Base-by-base conservation (phyloP, 1,140 invertebrate genomes). In the Gonatopus flavifemur region DNA sequence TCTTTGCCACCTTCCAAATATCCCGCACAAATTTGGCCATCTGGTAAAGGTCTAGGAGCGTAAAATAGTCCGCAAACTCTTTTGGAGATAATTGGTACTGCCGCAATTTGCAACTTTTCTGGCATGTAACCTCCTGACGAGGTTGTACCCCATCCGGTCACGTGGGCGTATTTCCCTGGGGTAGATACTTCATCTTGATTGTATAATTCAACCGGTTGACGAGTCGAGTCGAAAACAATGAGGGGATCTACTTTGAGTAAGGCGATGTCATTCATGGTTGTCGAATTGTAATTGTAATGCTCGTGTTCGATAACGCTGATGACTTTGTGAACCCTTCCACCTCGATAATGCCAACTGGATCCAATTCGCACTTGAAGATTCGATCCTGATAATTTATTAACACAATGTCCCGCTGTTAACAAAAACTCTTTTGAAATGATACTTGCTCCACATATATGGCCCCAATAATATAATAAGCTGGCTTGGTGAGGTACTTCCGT, bases 1-100 rank as follows among this genome's bases (percentile, higher is more conserved):
- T 88, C 87, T 59, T 82, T 85, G 21, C 84, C 84, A 7, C 86
- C 87, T 25, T 82, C 69, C 0, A 67, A 61, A 52, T 80, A 80
- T 3, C 86, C 87, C 25, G 88, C 88, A 68, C 89, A 91, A 20
- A 90, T 69, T 82, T 89, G 88, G 8, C 82, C 82, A 8, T 81
- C 67, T 1, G 84, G 83, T n/a, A 91, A 28, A 55, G 63, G 2
- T 2, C 9, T n/a, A n/a, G n/a, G n/a, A 7, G 10, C 8, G 40
- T 80, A 81, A 0, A 67, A 67, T 3, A 51, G 15, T 6, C 32
- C 46, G 57, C 80, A 82, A 3, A 41, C 9, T 0, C 31, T 22
- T 21, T 70, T 68, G n/a, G 57, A 54, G 2, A 81, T 49, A 7
- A 76, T 59, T 0, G 79, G 79, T 5, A 82, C 69, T 0, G 40